Conservation (phyloP, 2,888 invertebrate species). For the Metacarcinus magister region DNA sequence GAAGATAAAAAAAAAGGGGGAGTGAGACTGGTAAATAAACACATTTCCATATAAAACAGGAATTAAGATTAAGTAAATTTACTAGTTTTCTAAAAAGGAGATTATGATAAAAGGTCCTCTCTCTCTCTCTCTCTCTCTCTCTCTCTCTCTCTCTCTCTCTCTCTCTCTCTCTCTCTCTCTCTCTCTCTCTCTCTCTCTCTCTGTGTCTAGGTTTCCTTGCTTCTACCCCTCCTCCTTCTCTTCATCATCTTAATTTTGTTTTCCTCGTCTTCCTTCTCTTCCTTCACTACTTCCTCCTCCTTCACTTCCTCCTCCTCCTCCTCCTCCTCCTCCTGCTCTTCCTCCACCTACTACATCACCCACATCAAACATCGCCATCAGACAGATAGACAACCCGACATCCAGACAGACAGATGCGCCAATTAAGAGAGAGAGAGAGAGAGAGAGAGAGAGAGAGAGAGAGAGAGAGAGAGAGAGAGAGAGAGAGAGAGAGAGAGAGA, state of each 20-base stretch:
- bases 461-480: no score
- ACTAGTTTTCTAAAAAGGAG: background rate
- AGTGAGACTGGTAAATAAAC: background rate
- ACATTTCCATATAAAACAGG: background rate
- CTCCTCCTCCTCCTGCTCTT: background rate
- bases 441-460: no score
- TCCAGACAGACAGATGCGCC: no score
- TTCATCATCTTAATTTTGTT: background rate
- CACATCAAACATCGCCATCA: background rate
- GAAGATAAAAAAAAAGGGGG: background rate
- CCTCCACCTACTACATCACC: background rate
- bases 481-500: no score
- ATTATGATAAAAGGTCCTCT: background rate
- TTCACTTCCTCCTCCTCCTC: no score
- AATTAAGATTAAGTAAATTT: background rate
- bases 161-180: no score
- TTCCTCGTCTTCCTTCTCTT: background rate
- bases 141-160: slow-evolving; percentile 26
- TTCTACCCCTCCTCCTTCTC: background rate
- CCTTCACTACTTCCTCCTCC: no score
- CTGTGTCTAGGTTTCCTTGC: background rate
- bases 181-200: background rate
- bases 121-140: slow-evolving; percentile 2
- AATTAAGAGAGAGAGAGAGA: no score
- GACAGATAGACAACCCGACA: background rate